Conservation (phyloP, 2,888 invertebrate genomes). For the Julus scandinavius region DNA sequence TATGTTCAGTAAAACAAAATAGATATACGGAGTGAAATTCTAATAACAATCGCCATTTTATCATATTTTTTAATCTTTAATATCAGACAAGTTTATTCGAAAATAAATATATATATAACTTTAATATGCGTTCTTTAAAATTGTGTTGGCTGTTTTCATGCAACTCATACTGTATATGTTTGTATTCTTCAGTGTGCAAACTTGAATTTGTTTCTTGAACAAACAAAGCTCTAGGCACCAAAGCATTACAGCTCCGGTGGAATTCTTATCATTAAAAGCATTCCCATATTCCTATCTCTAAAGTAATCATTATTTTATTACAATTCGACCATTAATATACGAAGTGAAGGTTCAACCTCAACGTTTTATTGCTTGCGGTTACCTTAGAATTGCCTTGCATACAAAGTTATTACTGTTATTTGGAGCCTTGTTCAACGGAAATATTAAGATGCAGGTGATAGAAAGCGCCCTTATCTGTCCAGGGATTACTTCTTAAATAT, state of each 20-base stretch:
- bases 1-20: too few relatives aligned
- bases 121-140: not conserved
- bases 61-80: not conserved
- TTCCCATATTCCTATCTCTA: constrained; percentile 14
- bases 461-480: constrained; percentile 14
- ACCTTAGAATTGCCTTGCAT: not conserved
- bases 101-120: not conserved
- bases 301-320: constrained; percentile 26
- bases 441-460: constrained; percentile 28
- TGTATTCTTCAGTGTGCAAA: not conserved
- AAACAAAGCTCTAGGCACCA: constrained; percentile 12
- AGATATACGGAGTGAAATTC: not conserved
- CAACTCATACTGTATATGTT: not conserved
- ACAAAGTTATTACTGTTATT: not conserved
- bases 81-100: not conserved
- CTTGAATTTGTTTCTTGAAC: not conserved
- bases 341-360: constrained; percentile 36
- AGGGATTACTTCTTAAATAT: not conserved
- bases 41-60: not conserved
- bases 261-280: constrained; percentile 29
- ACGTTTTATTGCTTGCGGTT: constrained; percentile 12
- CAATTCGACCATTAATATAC: constrained; percentile 38
- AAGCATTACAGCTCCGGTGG: not conserved
- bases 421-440: constrained; percentile 2
- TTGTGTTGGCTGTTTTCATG: not conserved